These are phyloP conservation scores for Ailurus styani DNA, from an alignment of 2,113 vertebrate genomes.

Conservation along the genomic window DNA sequence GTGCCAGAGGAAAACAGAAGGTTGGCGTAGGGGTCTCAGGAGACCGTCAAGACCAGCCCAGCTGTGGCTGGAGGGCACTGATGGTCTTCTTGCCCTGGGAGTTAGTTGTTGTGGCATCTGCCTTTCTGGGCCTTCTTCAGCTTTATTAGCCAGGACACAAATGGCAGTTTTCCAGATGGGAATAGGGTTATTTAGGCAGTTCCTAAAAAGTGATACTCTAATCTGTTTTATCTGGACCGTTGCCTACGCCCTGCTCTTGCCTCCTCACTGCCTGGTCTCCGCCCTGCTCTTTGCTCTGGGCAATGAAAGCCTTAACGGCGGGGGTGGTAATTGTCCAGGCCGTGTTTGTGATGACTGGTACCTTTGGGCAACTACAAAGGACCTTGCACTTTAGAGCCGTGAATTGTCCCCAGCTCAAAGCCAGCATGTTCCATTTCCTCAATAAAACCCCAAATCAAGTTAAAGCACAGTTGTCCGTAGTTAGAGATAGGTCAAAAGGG, in stretches of 20 bases:
- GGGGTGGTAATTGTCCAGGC: not conserved
- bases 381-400: constrained; percentile 19
- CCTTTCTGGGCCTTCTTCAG: not conserved
- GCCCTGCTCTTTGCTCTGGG: constrained; percentile 12
- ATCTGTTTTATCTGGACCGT: not conserved
- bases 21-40: not conserved
- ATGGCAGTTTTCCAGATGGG: not conserved
- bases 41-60: not conserved
- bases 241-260: not conserved
- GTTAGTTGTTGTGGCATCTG: not conserved
- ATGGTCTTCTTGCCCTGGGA: not conserved
- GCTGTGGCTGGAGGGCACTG: not conserved
- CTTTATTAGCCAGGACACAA: not conserved
- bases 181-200: not conserved
- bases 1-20: not conserved
- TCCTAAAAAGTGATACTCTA: not conserved
- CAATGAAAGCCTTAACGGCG: constrained; percentile 4
- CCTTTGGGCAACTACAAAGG: constrained; percentile 37
- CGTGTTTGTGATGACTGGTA: not conserved
- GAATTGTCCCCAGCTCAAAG: constrained; percentile 22
- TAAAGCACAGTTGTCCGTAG: not conserved
- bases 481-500: not conserved
- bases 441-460: constrained; percentile 13
- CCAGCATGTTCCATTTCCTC: constrained; percentile 33
- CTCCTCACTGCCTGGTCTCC: not conserved